Conservation (phyloP, 2,797 vertebrate species). For the Propithecus perrieri region DNA sequence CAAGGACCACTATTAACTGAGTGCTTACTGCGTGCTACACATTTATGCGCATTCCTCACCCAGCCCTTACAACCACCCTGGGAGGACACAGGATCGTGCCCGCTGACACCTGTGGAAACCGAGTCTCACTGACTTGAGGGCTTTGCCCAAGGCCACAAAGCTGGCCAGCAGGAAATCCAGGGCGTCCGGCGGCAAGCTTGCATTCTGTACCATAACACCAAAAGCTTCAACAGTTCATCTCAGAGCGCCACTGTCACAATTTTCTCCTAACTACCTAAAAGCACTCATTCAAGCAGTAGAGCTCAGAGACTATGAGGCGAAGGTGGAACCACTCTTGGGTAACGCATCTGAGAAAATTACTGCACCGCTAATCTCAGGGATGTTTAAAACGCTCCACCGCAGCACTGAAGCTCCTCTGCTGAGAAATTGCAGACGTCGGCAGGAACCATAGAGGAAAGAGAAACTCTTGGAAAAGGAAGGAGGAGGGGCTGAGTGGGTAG, state of each 20-base stretch:
- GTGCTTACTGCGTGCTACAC: no score
- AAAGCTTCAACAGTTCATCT: background rate
- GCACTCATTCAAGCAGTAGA: background rate
- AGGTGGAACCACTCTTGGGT: background rate
- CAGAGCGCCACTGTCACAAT: background rate
- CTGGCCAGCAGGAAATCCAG: background rate
- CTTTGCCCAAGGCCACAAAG: background rate
- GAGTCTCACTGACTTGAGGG: background rate
- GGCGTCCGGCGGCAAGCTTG: background rate
- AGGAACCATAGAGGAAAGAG: background rate
- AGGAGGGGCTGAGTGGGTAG: background rate
- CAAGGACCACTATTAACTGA: background rate
- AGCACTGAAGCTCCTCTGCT: no score
- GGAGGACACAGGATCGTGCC: background rate
- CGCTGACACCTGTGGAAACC: background rate
- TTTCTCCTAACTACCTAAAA: background rate
- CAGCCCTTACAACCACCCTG: background rate
- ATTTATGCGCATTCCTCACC: background rate
- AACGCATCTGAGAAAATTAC: background rate
- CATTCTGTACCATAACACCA: rapidly evolving
- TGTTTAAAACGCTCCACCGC: background rate
- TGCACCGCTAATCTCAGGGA: rapidly evolving
- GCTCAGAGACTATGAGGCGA: background rate
- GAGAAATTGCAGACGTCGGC: background rate
- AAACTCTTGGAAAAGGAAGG: background rate